Percentiles rank a stretch among this genome's conserved stretches.
phyloP scores from a whole-genome alignment of 2,888 invertebrate species.

The Cantharis flavilabris region DNA sequence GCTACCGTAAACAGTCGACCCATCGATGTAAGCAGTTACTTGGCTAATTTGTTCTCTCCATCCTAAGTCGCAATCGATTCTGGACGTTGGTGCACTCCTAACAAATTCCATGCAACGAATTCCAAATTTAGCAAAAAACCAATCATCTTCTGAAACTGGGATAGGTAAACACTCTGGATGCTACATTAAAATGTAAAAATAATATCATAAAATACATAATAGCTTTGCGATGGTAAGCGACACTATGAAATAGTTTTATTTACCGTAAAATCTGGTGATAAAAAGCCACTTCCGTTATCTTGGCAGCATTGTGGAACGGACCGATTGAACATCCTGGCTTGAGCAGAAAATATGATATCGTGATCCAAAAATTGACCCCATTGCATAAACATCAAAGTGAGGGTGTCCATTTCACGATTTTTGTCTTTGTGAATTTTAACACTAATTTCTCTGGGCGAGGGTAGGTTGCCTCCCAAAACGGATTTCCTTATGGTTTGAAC shows the following conservation, averaged over 20 bases:
- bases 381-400: constrained; percentile 84
- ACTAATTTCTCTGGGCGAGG: constrained; percentile 79
- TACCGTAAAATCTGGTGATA: constrained; percentile 67
- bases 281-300: constrained; percentile 63
- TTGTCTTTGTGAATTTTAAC: constrained; percentile 67
- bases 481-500: constrained; percentile 63
- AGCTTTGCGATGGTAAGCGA: too few relatives aligned
- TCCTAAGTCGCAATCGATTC: constrained; percentile 78
- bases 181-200: constrained; percentile 49
- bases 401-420: constrained; percentile 66
- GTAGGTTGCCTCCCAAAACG: constrained; percentile 63
- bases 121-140: constrained; percentile 72
- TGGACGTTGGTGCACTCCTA: constrained; percentile 79
- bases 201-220: background rate
- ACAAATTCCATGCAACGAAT: constrained; percentile 82
- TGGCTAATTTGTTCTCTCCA: constrained; percentile 87
- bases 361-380: constrained; percentile 93
- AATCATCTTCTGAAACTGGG: constrained; percentile 71
- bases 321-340: constrained; percentile 76
- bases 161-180: constrained; percentile 89
- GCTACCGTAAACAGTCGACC: constrained; percentile 81
- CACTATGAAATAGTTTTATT: background rate
- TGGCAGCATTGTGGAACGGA: constrained; percentile 79
- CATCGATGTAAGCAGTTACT: constrained; percentile 81
- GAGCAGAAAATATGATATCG: constrained; percentile 80